A percentile compares a stretch with the other conserved stretches of the same genome.
Conservation (phyloP, 2,888 invertebrate genomes). For the Agelastica alni region DNA sequence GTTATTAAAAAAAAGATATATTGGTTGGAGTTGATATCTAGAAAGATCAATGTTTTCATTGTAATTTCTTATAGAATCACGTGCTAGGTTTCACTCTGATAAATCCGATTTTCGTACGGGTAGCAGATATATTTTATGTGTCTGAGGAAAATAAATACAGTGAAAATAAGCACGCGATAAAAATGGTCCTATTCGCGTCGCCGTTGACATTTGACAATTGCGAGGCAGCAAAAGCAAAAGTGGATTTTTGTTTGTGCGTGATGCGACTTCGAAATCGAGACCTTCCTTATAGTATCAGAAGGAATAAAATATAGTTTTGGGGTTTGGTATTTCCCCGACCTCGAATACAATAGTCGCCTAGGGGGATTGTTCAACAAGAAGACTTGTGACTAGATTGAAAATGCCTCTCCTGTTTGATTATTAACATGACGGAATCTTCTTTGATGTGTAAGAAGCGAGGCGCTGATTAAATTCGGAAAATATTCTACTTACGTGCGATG, state of each 20-base stretch:
- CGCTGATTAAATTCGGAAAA: constrained; percentile 15
- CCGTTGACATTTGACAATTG: background rate
- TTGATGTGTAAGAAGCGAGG: constrained; percentile 12
- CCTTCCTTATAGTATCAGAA: constrained; percentile 38
- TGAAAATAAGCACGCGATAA: no score
- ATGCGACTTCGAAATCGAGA: constrained; percentile 33
- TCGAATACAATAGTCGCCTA: constrained; percentile 29
- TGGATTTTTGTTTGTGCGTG: constrained; percentile 44
- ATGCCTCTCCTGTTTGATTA: constrained; percentile 22
- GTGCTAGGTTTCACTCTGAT: no score
- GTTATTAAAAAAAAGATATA: no score
- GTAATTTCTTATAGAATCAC: no score
- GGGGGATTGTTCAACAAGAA: constrained; percentile 34
- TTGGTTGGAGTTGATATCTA: no score
- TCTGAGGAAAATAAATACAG: no score
- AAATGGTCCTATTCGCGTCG: no score
- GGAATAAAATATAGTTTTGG: constrained; percentile 44
- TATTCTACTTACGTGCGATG: constrained; percentile 5
- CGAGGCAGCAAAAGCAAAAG: constrained; percentile 25
- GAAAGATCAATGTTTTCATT: no score
- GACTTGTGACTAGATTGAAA: constrained; percentile 36
- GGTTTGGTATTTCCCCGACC: constrained; percentile 28
- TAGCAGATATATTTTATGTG: no score
- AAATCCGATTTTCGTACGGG: no score
- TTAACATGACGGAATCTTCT: constrained; percentile 17